phyloP scores from a whole-genome alignment of 2,113 vertebrate species.

The Edolisoma coerulescens region DNA sequence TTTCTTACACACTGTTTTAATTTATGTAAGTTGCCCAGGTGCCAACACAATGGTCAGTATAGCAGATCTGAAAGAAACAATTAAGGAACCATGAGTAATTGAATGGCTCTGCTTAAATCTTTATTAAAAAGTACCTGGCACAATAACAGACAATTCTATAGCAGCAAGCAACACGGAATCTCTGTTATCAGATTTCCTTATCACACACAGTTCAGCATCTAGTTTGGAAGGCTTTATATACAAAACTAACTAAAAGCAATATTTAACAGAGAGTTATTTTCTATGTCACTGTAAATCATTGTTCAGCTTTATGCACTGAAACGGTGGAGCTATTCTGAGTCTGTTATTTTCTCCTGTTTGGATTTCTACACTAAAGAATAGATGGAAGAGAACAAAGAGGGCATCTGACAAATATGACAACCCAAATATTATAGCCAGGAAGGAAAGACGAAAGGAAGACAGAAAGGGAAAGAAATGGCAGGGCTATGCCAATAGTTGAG shows the following conservation, averaged over 20 bases:
- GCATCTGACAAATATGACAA: conserved; percentile 42
- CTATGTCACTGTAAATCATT: conserved; percentile 48
- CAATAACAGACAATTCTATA: conserved; percentile 4
- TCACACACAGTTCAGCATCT: conserved; percentile 23
- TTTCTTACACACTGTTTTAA: conserved; percentile 22
- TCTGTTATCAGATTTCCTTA: conserved; percentile 50
- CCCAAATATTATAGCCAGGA: conserved; percentile 10
- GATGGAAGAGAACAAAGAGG: conserved; percentile 26
- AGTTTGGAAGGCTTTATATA: conserved; percentile 47
- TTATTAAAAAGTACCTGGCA: not conserved
- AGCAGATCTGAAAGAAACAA: conserved; percentile 40
- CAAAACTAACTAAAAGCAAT: conserved; percentile 46
- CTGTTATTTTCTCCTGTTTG: not conserved
- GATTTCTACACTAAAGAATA: conserved; percentile 19
- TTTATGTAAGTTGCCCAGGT: conserved; percentile 5
- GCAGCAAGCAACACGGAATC: not conserved
- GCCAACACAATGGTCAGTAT: not conserved
- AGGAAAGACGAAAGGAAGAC: not conserved
- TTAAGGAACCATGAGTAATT: conserved; percentile 12
- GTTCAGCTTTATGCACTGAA: conserved; percentile 33
- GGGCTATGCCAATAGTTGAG: not conserved
- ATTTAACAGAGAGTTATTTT: conserved; percentile 58
- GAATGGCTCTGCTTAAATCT: conserved; percentile 28
- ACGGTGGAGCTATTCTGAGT: not conserved
- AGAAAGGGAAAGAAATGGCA: not conserved